Base-by-base conservation (phyloP, 2,797 vertebrate genomes). In the Chromobotia macracanthus region DNA sequence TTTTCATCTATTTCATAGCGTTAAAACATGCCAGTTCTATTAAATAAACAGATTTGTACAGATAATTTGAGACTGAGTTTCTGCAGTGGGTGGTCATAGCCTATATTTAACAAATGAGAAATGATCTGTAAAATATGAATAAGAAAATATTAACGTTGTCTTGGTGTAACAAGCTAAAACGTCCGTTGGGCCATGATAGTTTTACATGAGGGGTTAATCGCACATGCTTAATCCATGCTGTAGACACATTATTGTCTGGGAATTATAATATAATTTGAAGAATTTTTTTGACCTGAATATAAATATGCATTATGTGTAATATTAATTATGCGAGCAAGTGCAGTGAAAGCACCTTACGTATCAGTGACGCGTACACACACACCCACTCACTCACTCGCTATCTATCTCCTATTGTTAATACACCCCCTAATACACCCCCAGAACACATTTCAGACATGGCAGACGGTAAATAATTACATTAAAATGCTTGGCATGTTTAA, bases 341-440 rank as follows among this genome's bases (percentile, higher is more conserved):
- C 82, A 19, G 38, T 71, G 46, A 72, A 82, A 80, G 35, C 76
- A 28, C 41, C 55, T 61, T 69, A 2, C 72, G 73, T 63, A 65
- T 65, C 63, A 78, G 7, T 84, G 72, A 83, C 78, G 63, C 73
- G 67, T 46, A 69, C 84, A 80, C 80, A 78, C 79, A 86, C 81
- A 72, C 77, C 80, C 70, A 9, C 53, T 11, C 72, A 61, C 58
- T 31, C 38, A 72, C n/a, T n/a, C n/a, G n/a, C n/a, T n/a, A n/a
- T n/a, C 50, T 41, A 11, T 19, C n/a, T 77, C 38, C 67, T 81
- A 72, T 84, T 84, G 55, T 85, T 82, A 55, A 81, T 5, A 28
- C 75, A 70, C 53, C 69, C 56, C 3, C 69, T 13, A n/a, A n/a
- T n/a, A n/a, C n/a, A n/a, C n/a, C n/a, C n/a, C n/a, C n/a, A 80